Evolutionary conservation across 2,888 invertebrate genomes (phyloP), one percentile per base, ranked within the genome.

Genomic region (Mesoligia furuncula): DNA sequence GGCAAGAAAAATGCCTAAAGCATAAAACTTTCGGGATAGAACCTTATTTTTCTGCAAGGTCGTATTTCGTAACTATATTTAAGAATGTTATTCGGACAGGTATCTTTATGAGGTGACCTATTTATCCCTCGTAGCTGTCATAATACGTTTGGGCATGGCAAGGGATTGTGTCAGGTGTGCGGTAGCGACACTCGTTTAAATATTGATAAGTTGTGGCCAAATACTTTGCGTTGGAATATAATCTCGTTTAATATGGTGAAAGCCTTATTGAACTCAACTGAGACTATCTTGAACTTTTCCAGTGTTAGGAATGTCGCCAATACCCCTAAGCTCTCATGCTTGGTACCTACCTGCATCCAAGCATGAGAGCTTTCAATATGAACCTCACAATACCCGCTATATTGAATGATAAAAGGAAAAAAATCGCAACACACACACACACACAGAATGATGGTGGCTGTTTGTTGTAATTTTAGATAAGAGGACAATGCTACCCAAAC

Each of bases 81-180:
- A 36, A 24, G 27, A n/a, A 36, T 27, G 36, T 57, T 45, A 54
- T 8, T 36, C 24, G 9, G 45, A 48, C 45, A 57, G 62, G 15
- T 15, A 20, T 31, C 15, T 65, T 65, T 65, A 65, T n/a, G n/a
- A 36, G 39, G n/a, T 66, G 48, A 72, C 77, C 76, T 69, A 39
- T 77, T 83, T 83, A 69, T 42, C 48, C 62, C 45, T 57, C 20
- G n/a, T 27, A 70, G 31, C 24, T n/a, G 51, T 82, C 67, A 39
- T 69, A 42, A 75, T 48, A 27, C 7, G 13, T 27, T 57, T 65
- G 57, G 31, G n/a, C 4, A 15, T 8, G 24, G 36, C 9, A 66
- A 59, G 48, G 48, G 57, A 36, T 59, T 36, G 57, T 78, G 71
- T 78, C 80, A 83, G 72, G 71, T 78, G 80, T 65, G 24, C 45